Evolutionary conservation across 2,888 invertebrate species (phyloP).

Genomic region (Morpho helenor): DNA sequence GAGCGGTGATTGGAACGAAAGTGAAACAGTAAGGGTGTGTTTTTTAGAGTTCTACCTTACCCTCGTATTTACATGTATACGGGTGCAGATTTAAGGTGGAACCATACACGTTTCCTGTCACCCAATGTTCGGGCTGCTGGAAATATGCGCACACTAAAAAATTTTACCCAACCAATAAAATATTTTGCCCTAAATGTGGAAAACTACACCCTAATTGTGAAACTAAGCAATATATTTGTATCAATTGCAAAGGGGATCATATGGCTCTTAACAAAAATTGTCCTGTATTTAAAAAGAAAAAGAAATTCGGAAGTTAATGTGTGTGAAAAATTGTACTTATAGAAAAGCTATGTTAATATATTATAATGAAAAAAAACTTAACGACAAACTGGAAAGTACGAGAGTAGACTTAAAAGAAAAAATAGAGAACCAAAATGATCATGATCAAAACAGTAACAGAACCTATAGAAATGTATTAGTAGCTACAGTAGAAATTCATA

Average conservation of each 20-base stretch:
- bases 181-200: neutral
- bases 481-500: too few relatives aligned
- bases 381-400: too few relatives aligned
- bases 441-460: neutral
- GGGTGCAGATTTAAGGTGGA: constrained; percentile 1
- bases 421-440: neutral
- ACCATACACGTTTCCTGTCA: neutral
- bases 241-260: too few relatives aligned
- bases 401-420: neutral
- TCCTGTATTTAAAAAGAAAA: too few relatives aligned
- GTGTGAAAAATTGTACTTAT: neutral
- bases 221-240: neutral
- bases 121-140: neutral
- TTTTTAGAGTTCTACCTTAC: neutral
- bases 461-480: too few relatives aligned
- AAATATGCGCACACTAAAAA: neutral
- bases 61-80: neutral
- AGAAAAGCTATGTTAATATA: neutral
- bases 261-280: too few relatives aligned
- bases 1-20: too few relatives aligned
- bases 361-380: neutral
- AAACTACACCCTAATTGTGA: neutral
- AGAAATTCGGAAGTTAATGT: too few relatives aligned
- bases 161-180: neutral
- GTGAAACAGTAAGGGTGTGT: too few relatives aligned